Percentiles rank a stretch among this genome's conserved stretches.
phyloP scores from a whole-genome alignment of 2,888 invertebrate genomes.

The Lamellibrachia satsuma region DNA sequence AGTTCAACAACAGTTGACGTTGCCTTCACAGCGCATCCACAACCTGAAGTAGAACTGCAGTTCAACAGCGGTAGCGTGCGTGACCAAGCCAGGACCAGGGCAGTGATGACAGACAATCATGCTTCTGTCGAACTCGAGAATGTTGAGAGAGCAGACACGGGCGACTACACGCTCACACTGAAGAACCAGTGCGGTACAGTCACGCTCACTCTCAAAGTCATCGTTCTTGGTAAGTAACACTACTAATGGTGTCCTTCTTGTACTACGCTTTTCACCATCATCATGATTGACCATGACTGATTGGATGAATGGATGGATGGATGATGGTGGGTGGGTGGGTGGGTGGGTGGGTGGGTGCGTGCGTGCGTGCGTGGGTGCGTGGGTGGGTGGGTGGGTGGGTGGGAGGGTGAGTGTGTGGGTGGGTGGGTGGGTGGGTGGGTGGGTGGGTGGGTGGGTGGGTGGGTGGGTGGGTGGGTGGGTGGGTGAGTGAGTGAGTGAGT shows the following conservation, averaged over 20 bases:
- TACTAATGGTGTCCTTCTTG: not conserved
- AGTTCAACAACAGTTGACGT: slow-evolving; percentile 40
- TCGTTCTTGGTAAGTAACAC: slow-evolving; percentile 68
- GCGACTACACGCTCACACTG: slow-evolving; percentile 40
- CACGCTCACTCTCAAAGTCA: slow-evolving; percentile 57
- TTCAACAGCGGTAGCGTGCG: slow-evolving; percentile 39
- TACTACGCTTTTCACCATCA: not conserved
- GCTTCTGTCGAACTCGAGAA: slow-evolving; percentile 36
- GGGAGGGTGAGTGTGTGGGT: too few relatives aligned
- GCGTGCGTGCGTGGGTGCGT: too few relatives aligned
- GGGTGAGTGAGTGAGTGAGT: too few relatives aligned
- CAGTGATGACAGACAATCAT: slow-evolving; percentile 27
- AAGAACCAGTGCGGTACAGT: slow-evolving; percentile 50
- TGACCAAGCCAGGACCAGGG: slow-evolving; percentile 35
- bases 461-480: too few relatives aligned
- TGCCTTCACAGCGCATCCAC: slow-evolving; percentile 45
- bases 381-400: too few relatives aligned
- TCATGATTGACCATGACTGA: not conserved
- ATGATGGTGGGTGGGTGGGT: too few relatives aligned
- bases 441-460: too few relatives aligned
- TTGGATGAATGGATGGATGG: too few relatives aligned
- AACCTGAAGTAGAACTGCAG: slow-evolving; percentile 38
- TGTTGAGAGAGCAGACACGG: slow-evolving; percentile 40
- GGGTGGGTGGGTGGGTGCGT: too few relatives aligned
- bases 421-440: too few relatives aligned